phyloP scores from a whole-genome alignment of 2,113 vertebrate genomes.

The Serinus canaria region DNA sequence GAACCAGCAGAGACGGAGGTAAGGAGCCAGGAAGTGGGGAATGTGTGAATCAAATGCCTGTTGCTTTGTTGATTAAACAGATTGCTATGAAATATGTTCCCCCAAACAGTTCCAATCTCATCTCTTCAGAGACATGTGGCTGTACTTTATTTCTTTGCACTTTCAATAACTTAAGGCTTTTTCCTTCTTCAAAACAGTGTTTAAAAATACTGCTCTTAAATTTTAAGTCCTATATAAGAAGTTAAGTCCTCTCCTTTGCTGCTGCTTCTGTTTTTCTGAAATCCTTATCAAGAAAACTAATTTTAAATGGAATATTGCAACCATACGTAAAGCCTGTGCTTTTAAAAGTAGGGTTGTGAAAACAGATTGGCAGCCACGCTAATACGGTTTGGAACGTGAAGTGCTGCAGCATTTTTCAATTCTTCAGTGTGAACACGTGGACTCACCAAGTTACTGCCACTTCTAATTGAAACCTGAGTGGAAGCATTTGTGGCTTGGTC shows the following conservation, averaged over 20 bases:
- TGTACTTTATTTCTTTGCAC: constrained; percentile 52
- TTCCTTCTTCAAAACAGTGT: not conserved
- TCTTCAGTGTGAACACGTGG: not conserved
- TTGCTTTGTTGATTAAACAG: constrained; percentile 74
- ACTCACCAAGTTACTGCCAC: not conserved
- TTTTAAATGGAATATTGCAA: not conserved
- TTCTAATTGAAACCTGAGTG: not conserved
- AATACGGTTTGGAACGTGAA: not conserved
- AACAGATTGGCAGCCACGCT: constrained; percentile 8
- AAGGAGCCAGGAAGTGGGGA: constrained; percentile 63
- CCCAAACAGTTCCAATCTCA: constrained; percentile 63
- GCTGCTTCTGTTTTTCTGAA: constrained; percentile 7
- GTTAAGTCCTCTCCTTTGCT: constrained; percentile 1
- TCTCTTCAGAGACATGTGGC: constrained; percentile 49
- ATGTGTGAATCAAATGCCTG: constrained; percentile 70
- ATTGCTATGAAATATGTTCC: constrained; percentile 70
- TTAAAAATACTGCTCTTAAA: constrained; percentile 37
- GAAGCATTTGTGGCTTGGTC: not conserved
- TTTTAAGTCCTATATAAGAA: constrained; percentile 19
- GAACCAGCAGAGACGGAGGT: constrained; percentile 62
- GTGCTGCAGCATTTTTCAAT: constrained; percentile 4
- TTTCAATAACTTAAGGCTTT: constrained; percentile 20
- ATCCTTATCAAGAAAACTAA: not conserved
- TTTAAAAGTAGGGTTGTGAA: constrained; percentile 18
- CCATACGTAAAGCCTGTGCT: not conserved